A percentile compares a stretch with the other conserved stretches of the same genome.
Evolutionary conservation across 2,113 vertebrate species (phyloP).

Genomic region (Pantherophis guttatus): DNA sequence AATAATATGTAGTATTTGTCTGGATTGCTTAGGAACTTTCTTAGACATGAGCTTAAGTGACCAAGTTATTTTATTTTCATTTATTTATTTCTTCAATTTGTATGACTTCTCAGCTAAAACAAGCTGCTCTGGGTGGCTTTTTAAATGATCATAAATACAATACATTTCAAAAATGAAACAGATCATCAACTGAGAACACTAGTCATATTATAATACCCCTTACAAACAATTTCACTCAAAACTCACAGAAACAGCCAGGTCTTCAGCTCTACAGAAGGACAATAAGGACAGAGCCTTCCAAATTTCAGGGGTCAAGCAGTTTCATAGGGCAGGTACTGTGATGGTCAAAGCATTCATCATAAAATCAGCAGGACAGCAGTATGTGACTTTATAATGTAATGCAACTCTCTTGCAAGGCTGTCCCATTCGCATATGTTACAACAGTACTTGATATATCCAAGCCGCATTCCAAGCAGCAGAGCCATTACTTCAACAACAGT

Average conservation of each 20-base stretch:
- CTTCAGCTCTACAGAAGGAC: not conserved
- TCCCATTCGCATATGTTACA: not conserved
- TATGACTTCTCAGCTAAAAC: not conserved
- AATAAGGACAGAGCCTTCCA: not conserved
- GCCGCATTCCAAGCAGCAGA: not conserved
- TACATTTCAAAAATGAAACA: not conserved
- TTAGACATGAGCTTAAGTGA: not conserved
- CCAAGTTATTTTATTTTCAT: not conserved
- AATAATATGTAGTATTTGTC: not conserved
- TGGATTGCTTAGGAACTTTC: not conserved
- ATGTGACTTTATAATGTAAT: not conserved
- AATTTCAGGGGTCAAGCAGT: not conserved
- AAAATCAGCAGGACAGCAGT: not conserved
- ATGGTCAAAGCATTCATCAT: not conserved
- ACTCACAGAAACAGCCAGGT: not conserved
- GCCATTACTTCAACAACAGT: not conserved
- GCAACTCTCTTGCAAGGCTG: not conserved
- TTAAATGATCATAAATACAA: not conserved
- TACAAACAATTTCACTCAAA: not conserved
- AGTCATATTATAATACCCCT: not conserved
- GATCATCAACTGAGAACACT: not conserved
- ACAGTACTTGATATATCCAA: not conserved
- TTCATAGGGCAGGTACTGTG: not conserved
- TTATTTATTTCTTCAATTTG: not conserved
- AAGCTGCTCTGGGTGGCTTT: not conserved